Conservation (phyloP, 2,888 invertebrate species). For the Phaonia tiefii region DNA sequence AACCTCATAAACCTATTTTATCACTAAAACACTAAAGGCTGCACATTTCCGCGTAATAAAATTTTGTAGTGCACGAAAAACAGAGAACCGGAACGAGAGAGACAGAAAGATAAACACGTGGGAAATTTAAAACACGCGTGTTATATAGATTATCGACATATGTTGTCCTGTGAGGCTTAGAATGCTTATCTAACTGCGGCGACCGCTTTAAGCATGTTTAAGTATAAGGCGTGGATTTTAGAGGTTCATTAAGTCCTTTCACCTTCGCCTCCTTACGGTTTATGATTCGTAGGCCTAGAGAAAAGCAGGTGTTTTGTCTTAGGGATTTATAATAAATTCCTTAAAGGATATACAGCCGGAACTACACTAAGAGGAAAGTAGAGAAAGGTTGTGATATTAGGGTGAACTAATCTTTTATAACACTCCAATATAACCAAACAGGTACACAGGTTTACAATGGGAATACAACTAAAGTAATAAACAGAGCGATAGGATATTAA, state of each 20-base stretch:
- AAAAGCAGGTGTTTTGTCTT: slow-evolving; percentile 31
- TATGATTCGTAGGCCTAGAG: slow-evolving; percentile 35
- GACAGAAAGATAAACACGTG: too few species aligned
- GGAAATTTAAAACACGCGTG: background rate
- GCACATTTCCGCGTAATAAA: background rate
- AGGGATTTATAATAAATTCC: slow-evolving; percentile 23
- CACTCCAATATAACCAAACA: too few species aligned
- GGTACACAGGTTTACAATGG: too few species aligned
- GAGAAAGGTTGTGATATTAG: background rate
- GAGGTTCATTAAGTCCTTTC: slow-evolving; percentile 62
- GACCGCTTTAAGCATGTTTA: slow-evolving; percentile 14
- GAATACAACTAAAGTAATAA: too few species aligned
- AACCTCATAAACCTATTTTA: slow-evolving; percentile 36
- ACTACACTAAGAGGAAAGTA: background rate
- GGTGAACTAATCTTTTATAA: slow-evolving; percentile 16
- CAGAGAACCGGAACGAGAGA: too few species aligned
- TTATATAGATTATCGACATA: slow-evolving; percentile 38
- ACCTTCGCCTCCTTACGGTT: slow-evolving; percentile 51
- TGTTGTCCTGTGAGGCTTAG: background rate
- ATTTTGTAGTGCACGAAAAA: too few species aligned
- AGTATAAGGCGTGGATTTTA: slow-evolving; percentile 64
- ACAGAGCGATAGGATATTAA: too few species aligned
- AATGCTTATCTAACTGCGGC: background rate
- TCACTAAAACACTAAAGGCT: slow-evolving; percentile 10
- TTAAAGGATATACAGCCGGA: background rate